Evolutionary conservation across 1,140 invertebrate species (phyloP), one percentile per base, ranked within the genome.

Genomic region (Hycleus phaleratus): DNA sequence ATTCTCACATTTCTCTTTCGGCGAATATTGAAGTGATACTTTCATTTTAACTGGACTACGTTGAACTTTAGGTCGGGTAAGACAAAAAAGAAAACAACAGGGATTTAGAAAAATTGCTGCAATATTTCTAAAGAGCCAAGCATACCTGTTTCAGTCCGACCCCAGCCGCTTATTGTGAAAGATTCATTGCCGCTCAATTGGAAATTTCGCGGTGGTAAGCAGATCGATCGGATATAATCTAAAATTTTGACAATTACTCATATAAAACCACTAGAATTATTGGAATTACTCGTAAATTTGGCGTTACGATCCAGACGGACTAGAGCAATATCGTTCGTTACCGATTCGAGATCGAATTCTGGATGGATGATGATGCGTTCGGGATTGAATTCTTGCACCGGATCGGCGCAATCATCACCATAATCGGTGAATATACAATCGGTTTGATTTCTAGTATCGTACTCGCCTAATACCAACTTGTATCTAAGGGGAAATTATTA

Each of bases 221-320:
- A 88, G 25, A 87, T 80, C 0, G 86, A 83, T 64, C 78, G 77
- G 10, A 88, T 78, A 57, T 74, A 78, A 40, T 77, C 68, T 56
- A 73, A 68, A 63, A 65, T 8, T 26, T 42, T 7, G n/a, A 48
- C 8, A 40, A 26, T 9, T 12, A 59, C 32, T 47, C 6, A 18
- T 18, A 1, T 18, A 18, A 18, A 18, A 18, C 26, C 8, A 40
- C 4, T 32, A 32, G 4, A 26, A 48, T 26, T 39, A 11, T 55
- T 46, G 4, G n/a, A 45, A 48, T 52, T 57, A 68, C 64, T 58
- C 26, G 73, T 80, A 60, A 78, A 83, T 2, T 42, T 11, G 2
- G 84, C 78, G 5, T 78, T 65, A 0, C 63, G 54, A 1, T 73
- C 61, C 2, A 86, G 63, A 40, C 76, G 76, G 3, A 85, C 54